phyloP scores from a whole-genome alignment of 1,140 invertebrate genomes.

The Macrosteles quadrilineatus region DNA sequence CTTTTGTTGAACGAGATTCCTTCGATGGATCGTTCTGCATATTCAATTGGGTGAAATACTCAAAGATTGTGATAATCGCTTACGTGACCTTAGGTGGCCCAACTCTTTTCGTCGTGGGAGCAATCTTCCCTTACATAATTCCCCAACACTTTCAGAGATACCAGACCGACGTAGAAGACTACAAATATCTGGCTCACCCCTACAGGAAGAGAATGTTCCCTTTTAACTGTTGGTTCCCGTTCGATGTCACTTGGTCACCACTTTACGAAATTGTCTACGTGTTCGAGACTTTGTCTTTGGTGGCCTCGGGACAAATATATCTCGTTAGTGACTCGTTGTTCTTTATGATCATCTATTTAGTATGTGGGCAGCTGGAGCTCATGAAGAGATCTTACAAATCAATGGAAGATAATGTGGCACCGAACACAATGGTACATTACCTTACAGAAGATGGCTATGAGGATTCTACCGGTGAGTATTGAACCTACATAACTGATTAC shows the following conservation, averaged over 20 bases:
- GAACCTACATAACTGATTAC: too few species aligned
- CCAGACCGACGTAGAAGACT: too few species aligned
- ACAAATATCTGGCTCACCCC: too few species aligned
- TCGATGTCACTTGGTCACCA: constrained; percentile 20
- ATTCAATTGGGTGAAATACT: not conserved
- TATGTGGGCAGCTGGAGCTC: constrained; percentile 28
- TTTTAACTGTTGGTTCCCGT: constrained; percentile 27
- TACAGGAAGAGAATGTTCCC: constrained; percentile 7
- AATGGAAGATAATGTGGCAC: constrained; percentile 1
- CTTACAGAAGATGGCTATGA: not conserved
- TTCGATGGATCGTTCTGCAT: not conserved
- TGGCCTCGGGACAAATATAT: not conserved
- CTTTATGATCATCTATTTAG: constrained; percentile 24
- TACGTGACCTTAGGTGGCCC: not conserved
- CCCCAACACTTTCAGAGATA: too few species aligned
- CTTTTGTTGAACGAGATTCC: not conserved
- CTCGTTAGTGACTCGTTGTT: constrained; percentile 23
- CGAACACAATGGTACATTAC: not conserved
- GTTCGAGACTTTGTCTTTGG: not conserved
- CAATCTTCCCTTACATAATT: too few species aligned
- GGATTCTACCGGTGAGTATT: too few species aligned
- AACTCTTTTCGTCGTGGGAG: too few species aligned
- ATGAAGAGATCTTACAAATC: not conserved
- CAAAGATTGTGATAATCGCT: not conserved
- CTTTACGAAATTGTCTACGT: constrained; percentile 24